These are phyloP conservation scores for Tetragonula clypearis DNA, from an alignment of 1,140 invertebrate genomes.

Conservation along the genomic window DNA sequence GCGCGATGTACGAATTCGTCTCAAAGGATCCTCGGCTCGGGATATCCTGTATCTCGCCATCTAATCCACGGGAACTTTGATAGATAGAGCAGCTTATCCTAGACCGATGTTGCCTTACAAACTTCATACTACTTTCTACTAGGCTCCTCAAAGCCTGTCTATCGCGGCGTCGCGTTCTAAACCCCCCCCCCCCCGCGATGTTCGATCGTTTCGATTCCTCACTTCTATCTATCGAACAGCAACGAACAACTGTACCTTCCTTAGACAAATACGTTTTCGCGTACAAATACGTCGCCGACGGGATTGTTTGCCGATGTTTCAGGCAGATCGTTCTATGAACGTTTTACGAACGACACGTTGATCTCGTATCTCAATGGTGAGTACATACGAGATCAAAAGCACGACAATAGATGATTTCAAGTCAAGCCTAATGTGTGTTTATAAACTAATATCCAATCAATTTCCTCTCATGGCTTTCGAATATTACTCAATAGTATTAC, in stretches of 20 bases:
- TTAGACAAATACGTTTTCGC: neutral
- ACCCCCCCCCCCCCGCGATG: neutral
- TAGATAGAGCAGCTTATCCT: neutral
- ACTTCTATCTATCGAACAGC: no score
- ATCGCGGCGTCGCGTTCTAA: neutral
- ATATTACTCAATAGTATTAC: no score
- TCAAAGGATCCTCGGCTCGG: neutral
- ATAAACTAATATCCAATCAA: no score
- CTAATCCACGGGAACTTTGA: slow-evolving; percentile 8
- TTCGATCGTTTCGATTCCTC: neutral
- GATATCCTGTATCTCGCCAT: neutral
- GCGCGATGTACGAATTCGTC: neutral
- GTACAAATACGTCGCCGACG: neutral
- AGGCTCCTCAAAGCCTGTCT: neutral
- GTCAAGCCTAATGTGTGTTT: no score
- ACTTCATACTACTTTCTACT: neutral
- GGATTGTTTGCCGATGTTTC: slow-evolving; percentile 42
- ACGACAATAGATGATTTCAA: slow-evolving; percentile 43
- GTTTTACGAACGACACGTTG: slow-evolving; percentile 30
- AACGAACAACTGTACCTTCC: no score
- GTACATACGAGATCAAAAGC: slow-evolving; percentile 43
- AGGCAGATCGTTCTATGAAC: no score
- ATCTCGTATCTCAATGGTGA: slow-evolving; percentile 41
- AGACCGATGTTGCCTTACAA: neutral
- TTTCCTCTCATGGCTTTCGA: no score